phyloP scores from a whole-genome alignment of 2,113 vertebrate genomes.

The Psittacus erithacus region DNA sequence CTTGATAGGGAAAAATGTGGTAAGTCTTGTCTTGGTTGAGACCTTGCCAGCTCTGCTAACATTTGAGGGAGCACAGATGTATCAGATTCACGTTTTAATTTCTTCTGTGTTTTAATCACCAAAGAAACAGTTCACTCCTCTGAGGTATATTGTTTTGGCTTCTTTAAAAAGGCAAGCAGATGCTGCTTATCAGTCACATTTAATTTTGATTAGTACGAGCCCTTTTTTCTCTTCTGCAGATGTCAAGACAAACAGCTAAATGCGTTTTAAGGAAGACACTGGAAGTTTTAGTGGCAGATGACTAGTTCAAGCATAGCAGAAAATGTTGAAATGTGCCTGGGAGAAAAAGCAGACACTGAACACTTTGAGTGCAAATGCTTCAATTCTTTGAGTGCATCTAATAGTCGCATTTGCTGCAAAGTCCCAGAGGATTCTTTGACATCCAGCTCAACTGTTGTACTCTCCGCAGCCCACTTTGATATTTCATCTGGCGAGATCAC shows the following conservation, averaged over 20 bases:
- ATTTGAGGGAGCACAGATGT: not conserved
- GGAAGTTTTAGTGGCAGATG: not conserved
- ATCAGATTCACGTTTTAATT: not conserved
- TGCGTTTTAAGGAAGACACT: not conserved
- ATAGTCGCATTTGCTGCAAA: not conserved
- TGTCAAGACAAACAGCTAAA: not conserved
- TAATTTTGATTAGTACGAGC: not conserved
- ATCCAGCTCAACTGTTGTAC: not conserved
- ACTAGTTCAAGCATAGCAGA: not conserved
- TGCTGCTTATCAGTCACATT: not conserved
- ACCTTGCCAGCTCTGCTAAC: not conserved
- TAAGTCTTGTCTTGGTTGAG: not conserved
- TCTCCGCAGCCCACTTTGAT: not conserved
- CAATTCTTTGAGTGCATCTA: not conserved
- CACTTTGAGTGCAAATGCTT: not conserved
- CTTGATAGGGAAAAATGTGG: not conserved
- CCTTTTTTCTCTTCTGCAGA: not conserved
- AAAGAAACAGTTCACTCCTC: not conserved
- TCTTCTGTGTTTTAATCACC: not conserved
- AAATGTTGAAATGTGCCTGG: not conserved
- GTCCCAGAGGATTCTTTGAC: not conserved
- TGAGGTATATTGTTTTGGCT: not conserved
- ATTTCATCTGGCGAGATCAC: not conserved
- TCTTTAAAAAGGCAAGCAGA: not conserved
- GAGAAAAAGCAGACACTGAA: not conserved